phyloP scores from a whole-genome alignment of 1,140 invertebrate species.

The Pristionchus pacificus region DNA sequence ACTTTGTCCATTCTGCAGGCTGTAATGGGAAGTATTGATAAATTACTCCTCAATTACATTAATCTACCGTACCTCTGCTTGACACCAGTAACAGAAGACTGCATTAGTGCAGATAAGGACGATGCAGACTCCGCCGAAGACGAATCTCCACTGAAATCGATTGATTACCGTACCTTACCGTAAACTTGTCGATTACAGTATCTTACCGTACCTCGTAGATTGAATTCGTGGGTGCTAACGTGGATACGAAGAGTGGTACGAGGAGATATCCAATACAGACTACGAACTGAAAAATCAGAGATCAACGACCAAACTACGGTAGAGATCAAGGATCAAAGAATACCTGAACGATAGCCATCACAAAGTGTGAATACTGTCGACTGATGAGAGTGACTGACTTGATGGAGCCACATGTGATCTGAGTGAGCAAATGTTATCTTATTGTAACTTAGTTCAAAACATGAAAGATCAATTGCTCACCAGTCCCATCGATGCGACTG shows the following conservation, averaged over 20 bases:
- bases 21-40: background rate
- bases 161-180: background rate
- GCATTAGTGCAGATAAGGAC: constrained; percentile 25
- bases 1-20: background rate
- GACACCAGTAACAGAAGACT: constrained; percentile 26
- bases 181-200: background rate
- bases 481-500: constrained; percentile 24
- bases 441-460: too few relatives aligned
- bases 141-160: constrained; percentile 8
- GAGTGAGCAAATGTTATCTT: too few relatives aligned
- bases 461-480: too few relatives aligned
- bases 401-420: constrained; percentile 21
- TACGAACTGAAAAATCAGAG: constrained; percentile 21
- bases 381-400: constrained; percentile 19
- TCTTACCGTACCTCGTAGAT: constrained; percentile 26
- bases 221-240: constrained; percentile 16
- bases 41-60: background rate
- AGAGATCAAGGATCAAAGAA: background rate
- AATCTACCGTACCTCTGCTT: constrained; percentile 10
- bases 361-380: constrained; percentile 19
- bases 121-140: constrained; percentile 24
- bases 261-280: constrained; percentile 32
- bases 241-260: constrained; percentile 30
- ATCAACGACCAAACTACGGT: background rate
- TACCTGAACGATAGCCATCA: constrained; percentile 31